Evolutionary conservation across 2,888 invertebrate genomes (phyloP), one percentile per base, ranked within the genome.

Genomic region (Caenorhabditis japonica): DNA sequence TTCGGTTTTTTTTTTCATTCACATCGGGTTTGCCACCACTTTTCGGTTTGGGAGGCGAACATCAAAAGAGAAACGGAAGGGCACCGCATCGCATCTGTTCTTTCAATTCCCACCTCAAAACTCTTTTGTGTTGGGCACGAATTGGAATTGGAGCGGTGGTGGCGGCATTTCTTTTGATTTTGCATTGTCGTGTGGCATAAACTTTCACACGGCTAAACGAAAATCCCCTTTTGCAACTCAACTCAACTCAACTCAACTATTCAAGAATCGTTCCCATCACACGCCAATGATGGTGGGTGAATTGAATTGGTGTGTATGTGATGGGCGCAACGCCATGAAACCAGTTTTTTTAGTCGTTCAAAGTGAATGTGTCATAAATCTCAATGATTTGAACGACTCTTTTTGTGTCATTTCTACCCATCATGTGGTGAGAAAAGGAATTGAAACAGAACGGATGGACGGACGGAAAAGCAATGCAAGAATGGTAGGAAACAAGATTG

Each of bases 311-410:
- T 33, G 44, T 38, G 44, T 13, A 46, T 58, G 13, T 34, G 17
- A 38, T 36, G 33, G 49, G 64, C 47, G 46, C 53, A 55, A 64
- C 30, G 30, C 30, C 5, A 7, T 10, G 15, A 49, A 64, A 64
- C 64, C 56, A 56, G 64, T 64, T 64, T 55, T 60, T 64, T 43
- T 21, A 23, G 30, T 46, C 30, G 43, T 53, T 53, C 46, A 39
- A 23, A 64, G 64, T 64, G 64, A 64, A 64, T 56, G 64, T 64
- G 64, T 64, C 64, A 64, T 64, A 64, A 64, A 64, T 64, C 64
- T 47, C 64, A 56, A 64, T 64, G 64, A 64, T 64, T 64, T 64
- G 55, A 64, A 64, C 64, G 56, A 64, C 64, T 64, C 46, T 44
- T 64, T 64, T 47, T 55, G 30, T 53, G 55, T 64, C 39, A 41